Conservation (phyloP, 2,113 vertebrate genomes). For the Microtus oregoni region DNA sequence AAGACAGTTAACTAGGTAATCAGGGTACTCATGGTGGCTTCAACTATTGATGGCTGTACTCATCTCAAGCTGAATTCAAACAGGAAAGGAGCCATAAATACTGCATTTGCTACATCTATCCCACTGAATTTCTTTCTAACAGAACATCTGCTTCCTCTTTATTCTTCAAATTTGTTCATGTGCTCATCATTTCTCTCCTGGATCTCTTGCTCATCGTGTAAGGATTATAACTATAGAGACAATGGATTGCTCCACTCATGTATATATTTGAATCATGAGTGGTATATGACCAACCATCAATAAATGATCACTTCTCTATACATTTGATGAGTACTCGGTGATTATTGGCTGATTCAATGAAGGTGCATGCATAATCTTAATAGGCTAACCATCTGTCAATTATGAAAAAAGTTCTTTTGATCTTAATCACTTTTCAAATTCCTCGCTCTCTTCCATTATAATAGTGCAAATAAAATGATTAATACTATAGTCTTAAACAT, state of each 20-base stretch:
- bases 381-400: not conserved
- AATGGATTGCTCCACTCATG: not conserved
- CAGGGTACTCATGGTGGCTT: not conserved
- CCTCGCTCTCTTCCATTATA: not conserved
- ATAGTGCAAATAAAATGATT: not conserved
- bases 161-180: not conserved
- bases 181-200: not conserved
- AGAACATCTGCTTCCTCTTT: not conserved
- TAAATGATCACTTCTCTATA: not conserved
- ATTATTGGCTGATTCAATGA: not conserved
- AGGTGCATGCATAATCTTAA: not conserved
- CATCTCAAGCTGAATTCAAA: not conserved
- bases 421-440: not conserved
- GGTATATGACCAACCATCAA: not conserved
- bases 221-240: not conserved
- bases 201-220: not conserved
- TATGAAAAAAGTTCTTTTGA: not conserved
- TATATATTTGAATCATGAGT: not conserved
- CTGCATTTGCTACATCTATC: not conserved
- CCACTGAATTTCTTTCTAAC: not conserved
- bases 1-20: not conserved
- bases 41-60: not conserved
- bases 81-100: not conserved
- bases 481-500: not conserved
- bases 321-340: not conserved